phyloP scores from a whole-genome alignment of 2,113 vertebrate species.

The Pomatostomus ruficeps region DNA sequence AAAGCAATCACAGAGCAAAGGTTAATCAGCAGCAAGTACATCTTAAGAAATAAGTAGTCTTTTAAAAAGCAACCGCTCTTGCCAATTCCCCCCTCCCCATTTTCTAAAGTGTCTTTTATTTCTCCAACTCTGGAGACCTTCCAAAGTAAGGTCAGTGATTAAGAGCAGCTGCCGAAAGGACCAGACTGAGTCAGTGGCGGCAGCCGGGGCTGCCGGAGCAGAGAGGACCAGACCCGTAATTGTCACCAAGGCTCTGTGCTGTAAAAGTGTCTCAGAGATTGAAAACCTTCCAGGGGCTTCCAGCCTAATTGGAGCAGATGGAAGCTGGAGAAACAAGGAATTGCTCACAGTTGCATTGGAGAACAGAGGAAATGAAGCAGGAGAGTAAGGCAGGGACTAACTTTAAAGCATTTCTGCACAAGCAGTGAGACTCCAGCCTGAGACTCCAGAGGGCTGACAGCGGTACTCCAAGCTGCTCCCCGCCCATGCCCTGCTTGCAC shows the following conservation, averaged over 20 bases:
- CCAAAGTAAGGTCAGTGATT: neutral
- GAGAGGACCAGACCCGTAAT: neutral
- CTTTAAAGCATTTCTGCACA: neutral
- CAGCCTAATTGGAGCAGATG: neutral
- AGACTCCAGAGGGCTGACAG: neutral
- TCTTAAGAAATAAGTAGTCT: neutral
- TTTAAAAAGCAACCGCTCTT: neutral
- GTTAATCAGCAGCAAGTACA: constrained; percentile 12
- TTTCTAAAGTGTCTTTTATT: neutral
- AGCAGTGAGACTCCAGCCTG: neutral
- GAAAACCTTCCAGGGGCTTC: neutral
- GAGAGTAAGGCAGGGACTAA: neutral
- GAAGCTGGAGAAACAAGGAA: neutral
- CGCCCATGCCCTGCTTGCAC: neutral
- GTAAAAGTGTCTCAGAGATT: neutral
- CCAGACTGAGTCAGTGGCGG: neutral
- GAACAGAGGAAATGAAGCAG: neutral
- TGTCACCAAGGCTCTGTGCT: neutral
- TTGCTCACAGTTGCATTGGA: neutral
- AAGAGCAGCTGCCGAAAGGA: neutral
- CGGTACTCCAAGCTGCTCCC: fast-evolving
- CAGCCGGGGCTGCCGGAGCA: neutral
- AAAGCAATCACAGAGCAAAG: neutral
- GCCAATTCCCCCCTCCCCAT: neutral
- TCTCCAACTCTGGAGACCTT: neutral